Evolutionary conservation across 2,888 invertebrate species (phyloP).

Genomic region (Dendrolimus houi): DNA sequence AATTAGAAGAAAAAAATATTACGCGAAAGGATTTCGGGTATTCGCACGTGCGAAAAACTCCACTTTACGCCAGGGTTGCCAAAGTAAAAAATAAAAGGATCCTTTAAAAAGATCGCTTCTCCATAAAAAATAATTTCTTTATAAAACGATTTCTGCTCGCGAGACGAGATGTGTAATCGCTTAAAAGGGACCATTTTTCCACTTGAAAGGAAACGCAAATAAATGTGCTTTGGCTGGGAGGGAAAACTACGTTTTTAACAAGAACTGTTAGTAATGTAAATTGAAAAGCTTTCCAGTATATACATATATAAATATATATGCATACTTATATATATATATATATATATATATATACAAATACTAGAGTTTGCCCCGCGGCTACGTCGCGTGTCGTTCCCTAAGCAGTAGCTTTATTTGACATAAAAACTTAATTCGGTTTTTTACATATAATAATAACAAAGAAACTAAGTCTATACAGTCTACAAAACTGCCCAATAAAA

Average conservation of each 20-base stretch:
- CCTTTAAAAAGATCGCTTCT: not conserved
- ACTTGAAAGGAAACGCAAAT: not conserved
- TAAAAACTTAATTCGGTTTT: no score
- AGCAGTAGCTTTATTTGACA: no score
- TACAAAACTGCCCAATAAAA: no score
- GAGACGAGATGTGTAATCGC: not conserved
- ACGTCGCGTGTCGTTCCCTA: no score
- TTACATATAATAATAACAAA: no score
- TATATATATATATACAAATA: no score
- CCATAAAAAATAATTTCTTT: not conserved
- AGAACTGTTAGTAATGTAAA: not conserved
- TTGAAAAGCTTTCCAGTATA: no score
- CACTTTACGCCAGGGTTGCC: not conserved
- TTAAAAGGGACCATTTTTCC: not conserved
- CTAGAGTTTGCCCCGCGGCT: no score
- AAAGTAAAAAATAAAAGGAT: not conserved
- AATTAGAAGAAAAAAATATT: not conserved
- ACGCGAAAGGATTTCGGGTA: not conserved
- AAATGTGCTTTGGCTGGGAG: not conserved
- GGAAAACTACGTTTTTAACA: not conserved
- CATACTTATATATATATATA: no score
- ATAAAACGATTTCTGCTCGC: not conserved
- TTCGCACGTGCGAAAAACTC: not conserved
- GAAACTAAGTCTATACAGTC: no score
- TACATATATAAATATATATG: no score